phyloP scores from a whole-genome alignment of 2,113 vertebrate genomes.

The Chitala chitala region DNA sequence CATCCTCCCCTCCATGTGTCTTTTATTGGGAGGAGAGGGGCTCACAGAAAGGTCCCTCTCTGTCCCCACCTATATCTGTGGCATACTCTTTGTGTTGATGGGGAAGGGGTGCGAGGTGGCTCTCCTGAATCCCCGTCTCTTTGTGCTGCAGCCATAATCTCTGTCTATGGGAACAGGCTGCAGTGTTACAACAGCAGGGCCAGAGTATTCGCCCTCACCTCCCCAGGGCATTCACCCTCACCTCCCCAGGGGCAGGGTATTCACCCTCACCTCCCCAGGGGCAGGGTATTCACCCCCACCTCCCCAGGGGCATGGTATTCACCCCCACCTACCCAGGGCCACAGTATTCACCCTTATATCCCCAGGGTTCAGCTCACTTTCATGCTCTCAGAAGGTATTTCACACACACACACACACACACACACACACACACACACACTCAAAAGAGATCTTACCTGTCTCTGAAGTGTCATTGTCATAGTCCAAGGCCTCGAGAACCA shows the following conservation, averaged over 20 bases:
- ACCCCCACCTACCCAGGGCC: neutral
- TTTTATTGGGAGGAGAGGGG: neutral
- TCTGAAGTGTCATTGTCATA: constrained; percentile 58
- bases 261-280: neutral
- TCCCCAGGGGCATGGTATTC: neutral
- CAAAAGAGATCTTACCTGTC: constrained; percentile 43
- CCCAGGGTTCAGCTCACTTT: constrained; percentile 5
- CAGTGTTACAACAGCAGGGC: neutral
- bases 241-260: neutral
- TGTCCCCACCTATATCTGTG: neutral
- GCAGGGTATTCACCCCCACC: neutral
- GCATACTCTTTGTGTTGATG: neutral
- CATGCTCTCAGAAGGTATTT: neutral
- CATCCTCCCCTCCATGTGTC: neutral
- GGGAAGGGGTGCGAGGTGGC: too few relatives aligned
- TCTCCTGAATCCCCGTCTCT: neutral
- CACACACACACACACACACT: constrained; percentile 5
- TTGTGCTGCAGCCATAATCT: constrained; percentile 3
- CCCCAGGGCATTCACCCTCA: neutral
- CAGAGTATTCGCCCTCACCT: neutral
- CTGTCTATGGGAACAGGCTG: neutral
- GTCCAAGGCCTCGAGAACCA: constrained; percentile 66
- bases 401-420: constrained; percentile 20
- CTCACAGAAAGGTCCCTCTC: neutral
- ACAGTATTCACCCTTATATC: neutral